Conservation (phyloP, 2,113 vertebrate species). For the Syrmaticus mikado region DNA sequence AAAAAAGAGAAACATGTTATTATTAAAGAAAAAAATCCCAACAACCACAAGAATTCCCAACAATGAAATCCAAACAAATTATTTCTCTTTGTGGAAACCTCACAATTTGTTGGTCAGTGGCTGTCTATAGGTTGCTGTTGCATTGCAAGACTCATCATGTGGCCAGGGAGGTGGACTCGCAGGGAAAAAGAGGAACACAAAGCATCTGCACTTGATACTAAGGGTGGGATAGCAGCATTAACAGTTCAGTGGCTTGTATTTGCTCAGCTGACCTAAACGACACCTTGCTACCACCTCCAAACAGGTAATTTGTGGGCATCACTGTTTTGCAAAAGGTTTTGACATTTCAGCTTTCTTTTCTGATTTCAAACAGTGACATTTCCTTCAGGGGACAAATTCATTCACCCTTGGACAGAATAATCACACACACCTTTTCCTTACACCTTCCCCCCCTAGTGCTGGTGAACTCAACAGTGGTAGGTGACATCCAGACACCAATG, state of each 20-base stretch:
- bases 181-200: background rate
- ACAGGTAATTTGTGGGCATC: background rate
- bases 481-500: background rate
- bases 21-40: background rate
- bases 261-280: background rate
- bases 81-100: background rate
- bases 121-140: background rate
- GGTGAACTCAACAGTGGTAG: background rate
- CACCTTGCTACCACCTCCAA: background rate
- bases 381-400: background rate
- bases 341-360: conserved; percentile 36
- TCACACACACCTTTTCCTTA: background rate
- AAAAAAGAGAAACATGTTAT: background rate
- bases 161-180: accelerated
- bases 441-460: background rate
- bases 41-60: background rate
- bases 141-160: background rate
- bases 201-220: background rate
- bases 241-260: background rate
- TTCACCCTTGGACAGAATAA: background rate
- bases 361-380: background rate
- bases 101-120: no score
- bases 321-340: conserved; percentile 1
- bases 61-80: background rate
- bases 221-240: background rate